phyloP scores from a whole-genome alignment of 2,797 vertebrate species.

The Acanthiza pusilla region DNA sequence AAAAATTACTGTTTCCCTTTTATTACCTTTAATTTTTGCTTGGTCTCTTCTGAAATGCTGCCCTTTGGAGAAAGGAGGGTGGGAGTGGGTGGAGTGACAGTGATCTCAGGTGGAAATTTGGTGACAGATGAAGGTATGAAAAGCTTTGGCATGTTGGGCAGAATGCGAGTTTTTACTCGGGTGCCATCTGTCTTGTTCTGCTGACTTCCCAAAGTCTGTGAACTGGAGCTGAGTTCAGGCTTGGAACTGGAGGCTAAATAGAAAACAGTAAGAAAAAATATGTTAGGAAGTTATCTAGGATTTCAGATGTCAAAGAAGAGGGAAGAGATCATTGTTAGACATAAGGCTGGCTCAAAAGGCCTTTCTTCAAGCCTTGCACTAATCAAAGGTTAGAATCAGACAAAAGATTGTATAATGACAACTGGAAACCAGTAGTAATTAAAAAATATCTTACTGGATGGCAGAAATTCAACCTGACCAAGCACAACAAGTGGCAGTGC shows the following conservation, averaged over 20 bases:
- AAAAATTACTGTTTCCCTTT: conserved; percentile 39
- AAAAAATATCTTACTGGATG: background rate
- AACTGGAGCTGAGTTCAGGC: conserved; percentile 68
- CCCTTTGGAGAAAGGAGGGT: conserved; percentile 97
- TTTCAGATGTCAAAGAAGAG: conserved; percentile 13
- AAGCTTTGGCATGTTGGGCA: conserved; percentile 95
- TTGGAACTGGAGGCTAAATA: conserved; percentile 70
- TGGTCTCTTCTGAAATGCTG: conserved; percentile 99
- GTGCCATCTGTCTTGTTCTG: conserved; percentile 81
- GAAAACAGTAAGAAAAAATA: conserved; percentile 4
- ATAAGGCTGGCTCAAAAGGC: background rate
- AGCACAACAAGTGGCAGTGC: background rate
- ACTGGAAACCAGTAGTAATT: background rate
- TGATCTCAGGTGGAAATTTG: conserved; percentile 98
- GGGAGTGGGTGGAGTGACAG: conserved; percentile 95
- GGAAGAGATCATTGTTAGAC: background rate
- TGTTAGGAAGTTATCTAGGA: conserved; percentile 7
- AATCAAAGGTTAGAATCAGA: background rate
- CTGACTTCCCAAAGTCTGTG: conserved; percentile 75
- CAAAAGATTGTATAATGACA: background rate
- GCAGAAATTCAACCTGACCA: background rate
- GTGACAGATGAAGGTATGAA: conserved; percentile 90
- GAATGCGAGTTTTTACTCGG: conserved; percentile 85
- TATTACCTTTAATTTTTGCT: conserved; percentile 93
- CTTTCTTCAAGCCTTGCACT: background rate